Evolutionary conservation across 2,888 invertebrate genomes (phyloP).

Genomic region (Parascotia fuliginaria): DNA sequence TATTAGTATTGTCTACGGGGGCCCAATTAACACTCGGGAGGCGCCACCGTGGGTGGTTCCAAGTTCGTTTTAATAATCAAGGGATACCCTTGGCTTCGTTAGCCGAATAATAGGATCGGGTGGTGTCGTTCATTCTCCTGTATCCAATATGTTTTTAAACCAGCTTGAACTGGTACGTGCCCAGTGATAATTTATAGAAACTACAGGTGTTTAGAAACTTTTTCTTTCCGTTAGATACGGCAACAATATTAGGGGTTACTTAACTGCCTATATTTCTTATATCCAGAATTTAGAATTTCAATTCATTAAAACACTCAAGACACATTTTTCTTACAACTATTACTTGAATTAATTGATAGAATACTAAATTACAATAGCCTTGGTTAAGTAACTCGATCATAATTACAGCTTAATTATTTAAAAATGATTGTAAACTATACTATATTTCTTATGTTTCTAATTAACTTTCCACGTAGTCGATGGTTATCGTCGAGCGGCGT

Average conservation of each 20-base stretch:
- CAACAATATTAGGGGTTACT: too few species aligned
- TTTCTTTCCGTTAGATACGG: too few species aligned
- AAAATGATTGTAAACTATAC: too few species aligned
- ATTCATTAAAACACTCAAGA: too few species aligned
- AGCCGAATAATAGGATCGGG: conserved; percentile 81
- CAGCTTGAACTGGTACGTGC: conserved; percentile 12
- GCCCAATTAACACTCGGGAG: conserved; percentile 84
- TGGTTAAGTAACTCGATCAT: too few species aligned
- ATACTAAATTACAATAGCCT: too few species aligned
- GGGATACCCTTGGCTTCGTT: conserved; percentile 82
- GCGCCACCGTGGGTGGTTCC: conserved; percentile 75
- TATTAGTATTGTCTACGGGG: conserved; percentile 86
- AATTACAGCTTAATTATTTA: too few species aligned
- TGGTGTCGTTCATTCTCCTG: conserved; percentile 54
- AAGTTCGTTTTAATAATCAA: conserved; percentile 84
- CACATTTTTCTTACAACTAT: too few species aligned
- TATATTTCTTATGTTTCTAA: not conserved
- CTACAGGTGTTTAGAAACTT: conserved; percentile 48
- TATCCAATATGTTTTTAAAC: conserved; percentile 31
- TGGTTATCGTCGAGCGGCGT: not conserved
- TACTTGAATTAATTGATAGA: too few species aligned
- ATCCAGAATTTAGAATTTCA: too few species aligned
- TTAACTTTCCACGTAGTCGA: not conserved
- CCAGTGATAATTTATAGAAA: conserved; percentile 19
- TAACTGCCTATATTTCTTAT: too few species aligned